phyloP scores from a whole-genome alignment of 2,888 invertebrate genomes.

The Prostheceraeus crozeri region DNA sequence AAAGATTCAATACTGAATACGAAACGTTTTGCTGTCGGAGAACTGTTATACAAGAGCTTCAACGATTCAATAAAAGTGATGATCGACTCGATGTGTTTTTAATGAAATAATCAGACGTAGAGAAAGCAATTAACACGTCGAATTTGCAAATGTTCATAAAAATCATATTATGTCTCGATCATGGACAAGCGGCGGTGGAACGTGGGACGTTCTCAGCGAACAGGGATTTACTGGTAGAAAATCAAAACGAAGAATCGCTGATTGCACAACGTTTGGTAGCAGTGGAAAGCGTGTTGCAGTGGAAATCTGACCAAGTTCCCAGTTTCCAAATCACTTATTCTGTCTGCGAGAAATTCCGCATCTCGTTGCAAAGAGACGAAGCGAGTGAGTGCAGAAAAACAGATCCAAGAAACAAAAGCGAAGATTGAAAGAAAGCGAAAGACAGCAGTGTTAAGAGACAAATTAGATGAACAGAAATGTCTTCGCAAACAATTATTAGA shows the following conservation, averaged over 20 bases:
- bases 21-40: not conserved
- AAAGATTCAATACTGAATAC: conserved; percentile 7
- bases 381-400: no score
- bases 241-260: no score
- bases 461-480: conserved; percentile 1
- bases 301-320: not conserved
- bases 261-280: no score
- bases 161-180: no score
- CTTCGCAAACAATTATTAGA: conserved; percentile 6
- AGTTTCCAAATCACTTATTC: conserved; percentile 10
- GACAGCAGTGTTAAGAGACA: conserved; percentile 7
- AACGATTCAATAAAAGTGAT: conserved; percentile 5
- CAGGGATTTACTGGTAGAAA: no score
- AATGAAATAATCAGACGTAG: not conserved
- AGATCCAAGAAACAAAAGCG: conserved; percentile 8
- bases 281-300: not conserved
- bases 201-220: no score
- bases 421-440: conserved; percentile 12
- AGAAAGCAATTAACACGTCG: conserved; percentile 16
- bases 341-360: conserved; percentile 19
- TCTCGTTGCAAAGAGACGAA: not conserved
- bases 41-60: conserved; percentile 10
- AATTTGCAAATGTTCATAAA: not conserved
- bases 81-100: conserved; percentile 12
- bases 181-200: no score